These are phyloP conservation scores for Macropus fuliginosus DNA, from an alignment of 2,797 vertebrate species.

Conservation along the genomic window DNA sequence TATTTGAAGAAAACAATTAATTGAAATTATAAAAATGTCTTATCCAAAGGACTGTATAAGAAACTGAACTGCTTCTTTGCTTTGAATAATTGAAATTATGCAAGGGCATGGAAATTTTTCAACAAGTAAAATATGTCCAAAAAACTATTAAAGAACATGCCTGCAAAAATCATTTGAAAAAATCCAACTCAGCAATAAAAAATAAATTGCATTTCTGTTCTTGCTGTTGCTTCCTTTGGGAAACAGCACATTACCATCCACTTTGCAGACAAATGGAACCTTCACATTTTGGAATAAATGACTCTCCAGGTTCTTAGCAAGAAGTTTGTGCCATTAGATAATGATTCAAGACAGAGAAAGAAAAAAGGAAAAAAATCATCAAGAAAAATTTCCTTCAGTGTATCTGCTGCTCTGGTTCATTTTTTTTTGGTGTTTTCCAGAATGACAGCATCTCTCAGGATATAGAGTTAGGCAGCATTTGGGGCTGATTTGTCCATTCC, in stretches of 20 bases:
- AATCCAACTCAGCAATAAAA: conserved; percentile 70
- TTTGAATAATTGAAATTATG: conserved; percentile 72
- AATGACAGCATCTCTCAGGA: conserved; percentile 34
- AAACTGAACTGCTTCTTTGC: conserved; percentile 55
- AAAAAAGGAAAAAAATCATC: conserved; percentile 37
- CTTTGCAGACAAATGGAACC: conserved; percentile 63
- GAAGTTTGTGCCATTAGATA: conserved; percentile 68
- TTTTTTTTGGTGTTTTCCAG: neutral
- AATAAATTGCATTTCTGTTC: conserved; percentile 66
- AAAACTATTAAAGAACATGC: conserved; percentile 75
- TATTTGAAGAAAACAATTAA: conserved; percentile 55
- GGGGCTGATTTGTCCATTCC: neutral
- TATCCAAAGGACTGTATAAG: conserved; percentile 67
- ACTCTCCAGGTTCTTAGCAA: conserved; percentile 62
- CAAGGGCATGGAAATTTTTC: conserved; percentile 70
- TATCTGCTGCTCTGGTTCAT: conserved; percentile 40
- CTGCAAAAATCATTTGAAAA: conserved; percentile 76
- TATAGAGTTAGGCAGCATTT: conserved; percentile 17
- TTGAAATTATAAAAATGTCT: conserved; percentile 68
- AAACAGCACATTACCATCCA: conserved; percentile 58
- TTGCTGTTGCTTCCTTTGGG: conserved; percentile 72
- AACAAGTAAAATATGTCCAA: conserved; percentile 68
- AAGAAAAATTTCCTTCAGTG: conserved; percentile 56
- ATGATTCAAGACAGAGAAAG: conserved; percentile 64
- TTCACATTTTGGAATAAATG: conserved; percentile 69